A percentile compares a stretch with the other conserved stretches of the same genome.
Evolutionary conservation across 2,888 invertebrate species (phyloP).

Genomic region (Andrena bucephala): DNA sequence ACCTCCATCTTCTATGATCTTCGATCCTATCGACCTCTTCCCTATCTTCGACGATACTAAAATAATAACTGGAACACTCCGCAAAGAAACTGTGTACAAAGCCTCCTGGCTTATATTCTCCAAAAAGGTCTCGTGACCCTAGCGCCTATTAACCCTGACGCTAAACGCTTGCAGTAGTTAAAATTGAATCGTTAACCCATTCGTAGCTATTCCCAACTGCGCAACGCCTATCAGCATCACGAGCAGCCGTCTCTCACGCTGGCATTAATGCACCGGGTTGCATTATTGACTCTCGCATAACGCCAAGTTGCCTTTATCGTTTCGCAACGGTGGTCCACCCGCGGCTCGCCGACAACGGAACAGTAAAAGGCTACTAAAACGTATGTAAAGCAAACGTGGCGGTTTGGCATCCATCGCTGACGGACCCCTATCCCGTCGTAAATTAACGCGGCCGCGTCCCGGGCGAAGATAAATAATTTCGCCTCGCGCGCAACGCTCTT

Average conservation of each 20-base stretch:
- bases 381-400: not conserved
- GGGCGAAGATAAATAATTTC: constrained; percentile 54
- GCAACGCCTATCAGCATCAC: too few species aligned
- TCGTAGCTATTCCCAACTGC: not conserved
- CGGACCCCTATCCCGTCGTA: not conserved
- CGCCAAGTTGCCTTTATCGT: not conserved
- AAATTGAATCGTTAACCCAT: not conserved
- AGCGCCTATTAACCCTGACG: too few species aligned
- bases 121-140: too few species aligned
- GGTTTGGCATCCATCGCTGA: not conserved
- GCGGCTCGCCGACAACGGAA: not conserved
- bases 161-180: too few species aligned
- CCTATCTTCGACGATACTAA: too few species aligned
- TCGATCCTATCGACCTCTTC: too few species aligned
- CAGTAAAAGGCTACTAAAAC: not conserved
- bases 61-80: too few species aligned
- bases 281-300: constrained; percentile 2
- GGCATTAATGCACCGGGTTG: not conserved
- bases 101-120: too few species aligned
- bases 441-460: constrained; percentile 28
- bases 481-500: constrained; percentile 4
- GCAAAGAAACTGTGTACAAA: too few species aligned
- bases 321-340: not conserved
- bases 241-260: not conserved
- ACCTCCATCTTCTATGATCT: too few species aligned